Conservation (phyloP, 2,888 invertebrate genomes). For the Brenthis ino region DNA sequence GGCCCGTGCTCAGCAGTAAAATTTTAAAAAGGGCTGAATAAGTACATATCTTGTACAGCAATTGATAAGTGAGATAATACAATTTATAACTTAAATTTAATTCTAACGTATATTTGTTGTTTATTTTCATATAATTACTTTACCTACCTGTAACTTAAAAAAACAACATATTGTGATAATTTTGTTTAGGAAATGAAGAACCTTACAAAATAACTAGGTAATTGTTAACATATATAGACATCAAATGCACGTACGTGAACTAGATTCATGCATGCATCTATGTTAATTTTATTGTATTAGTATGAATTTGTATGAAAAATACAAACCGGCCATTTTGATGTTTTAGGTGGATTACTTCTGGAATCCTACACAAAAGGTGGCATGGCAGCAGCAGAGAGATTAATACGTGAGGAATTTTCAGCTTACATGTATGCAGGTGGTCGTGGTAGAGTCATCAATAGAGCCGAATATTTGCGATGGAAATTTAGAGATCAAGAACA, state of each 20-base stretch:
- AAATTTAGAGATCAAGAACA: constrained; percentile 93
- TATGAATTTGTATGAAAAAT: background rate
- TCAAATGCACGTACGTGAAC: too few species aligned
- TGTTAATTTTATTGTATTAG: background rate
- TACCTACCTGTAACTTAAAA: too few species aligned
- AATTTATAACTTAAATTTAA: too few species aligned
- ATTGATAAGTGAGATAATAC: too few species aligned
- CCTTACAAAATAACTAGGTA: background rate
- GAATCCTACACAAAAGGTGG: constrained; percentile 94
- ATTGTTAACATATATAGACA: background rate
- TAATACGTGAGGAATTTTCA: constrained; percentile 93
- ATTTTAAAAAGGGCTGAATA: too few species aligned
- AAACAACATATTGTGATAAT: too few species aligned
- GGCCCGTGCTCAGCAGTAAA: too few species aligned
- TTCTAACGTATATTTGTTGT: too few species aligned
- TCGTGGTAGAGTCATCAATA: constrained; percentile 91
- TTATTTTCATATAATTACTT: background rate
- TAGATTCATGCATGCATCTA: too few species aligned
- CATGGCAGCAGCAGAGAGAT: constrained; percentile 90
- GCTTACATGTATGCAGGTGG: constrained; percentile 94
- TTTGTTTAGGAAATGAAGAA: too few species aligned
- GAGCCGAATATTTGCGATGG: constrained; percentile 94
- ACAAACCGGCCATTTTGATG: background rate
- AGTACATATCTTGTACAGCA: too few species aligned
- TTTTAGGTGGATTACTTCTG: constrained; percentile 90